Evolutionary conservation across 2,888 invertebrate species (phyloP).

Genomic region (Willowsia nigromaculata): DNA sequence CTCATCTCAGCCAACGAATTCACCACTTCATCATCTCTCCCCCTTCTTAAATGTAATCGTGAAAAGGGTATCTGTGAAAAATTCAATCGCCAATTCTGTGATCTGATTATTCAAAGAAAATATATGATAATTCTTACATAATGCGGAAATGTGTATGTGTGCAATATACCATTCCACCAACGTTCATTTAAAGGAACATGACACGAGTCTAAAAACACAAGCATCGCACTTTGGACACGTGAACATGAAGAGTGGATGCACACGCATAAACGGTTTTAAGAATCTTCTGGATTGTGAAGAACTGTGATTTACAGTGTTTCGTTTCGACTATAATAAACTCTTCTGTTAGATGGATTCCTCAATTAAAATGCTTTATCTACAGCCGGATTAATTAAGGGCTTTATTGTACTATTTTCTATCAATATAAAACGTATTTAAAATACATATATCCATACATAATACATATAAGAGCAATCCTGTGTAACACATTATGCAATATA

Average conservation of each 20-base stretch:
- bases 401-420: no score
- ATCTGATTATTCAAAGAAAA: constrained; percentile 32
- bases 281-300: not conserved
- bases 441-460: no score
- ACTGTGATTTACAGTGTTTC: constrained; percentile 8
- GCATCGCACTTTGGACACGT: no score
- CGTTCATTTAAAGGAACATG: not conserved
- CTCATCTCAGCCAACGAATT: not conserved
- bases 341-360: no score
- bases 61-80: constrained; percentile 44
- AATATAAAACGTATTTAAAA: no score
- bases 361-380: no score
- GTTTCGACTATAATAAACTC: not conserved
- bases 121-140: not conserved
- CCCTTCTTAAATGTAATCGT: not conserved
- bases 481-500: no score
- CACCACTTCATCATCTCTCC: not conserved
- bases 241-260: not conserved
- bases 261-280: not conserved
- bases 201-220: no score
- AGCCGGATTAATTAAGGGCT: no score
- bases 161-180: not conserved
- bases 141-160: not conserved
- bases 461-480: no score
- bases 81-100: constrained; percentile 6